Evolutionary conservation across 2,113 vertebrate genomes (phyloP).

Genomic region (Labrus mixtus): DNA sequence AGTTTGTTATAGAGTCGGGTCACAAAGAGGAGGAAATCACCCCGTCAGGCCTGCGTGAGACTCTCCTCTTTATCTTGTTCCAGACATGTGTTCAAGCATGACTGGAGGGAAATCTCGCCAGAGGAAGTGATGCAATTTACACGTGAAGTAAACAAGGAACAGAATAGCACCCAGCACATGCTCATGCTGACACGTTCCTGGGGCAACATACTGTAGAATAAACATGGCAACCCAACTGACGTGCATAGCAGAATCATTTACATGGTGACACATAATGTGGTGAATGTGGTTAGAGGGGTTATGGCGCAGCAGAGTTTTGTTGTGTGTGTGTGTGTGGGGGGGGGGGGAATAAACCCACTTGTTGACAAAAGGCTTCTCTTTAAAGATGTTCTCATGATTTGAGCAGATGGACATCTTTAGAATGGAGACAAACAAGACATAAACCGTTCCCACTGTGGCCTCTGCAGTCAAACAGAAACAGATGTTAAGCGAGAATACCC

Average conservation of each 20-base stretch:
- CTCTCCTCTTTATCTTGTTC: neutral
- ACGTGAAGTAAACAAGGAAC: constrained; percentile 27
- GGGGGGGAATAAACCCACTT: neutral
- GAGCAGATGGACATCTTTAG: constrained; percentile 38
- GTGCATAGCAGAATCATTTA: neutral
- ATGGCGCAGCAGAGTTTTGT: neutral
- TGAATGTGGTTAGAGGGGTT: neutral
- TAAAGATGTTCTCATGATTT: constrained; percentile 40
- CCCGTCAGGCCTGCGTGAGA: neutral
- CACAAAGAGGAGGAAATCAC: constrained; percentile 23
- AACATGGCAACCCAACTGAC: neutral
- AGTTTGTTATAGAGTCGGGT: constrained; percentile 9
- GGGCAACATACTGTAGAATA: neutral
- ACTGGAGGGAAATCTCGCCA: neutral
- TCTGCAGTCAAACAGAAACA: constrained; percentile 19
- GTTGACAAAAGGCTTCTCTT: constrained; percentile 13
- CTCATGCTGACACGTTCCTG: neutral
- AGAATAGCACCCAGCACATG: neutral
- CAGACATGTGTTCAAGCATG: neutral
- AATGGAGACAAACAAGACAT: constrained; percentile 34
- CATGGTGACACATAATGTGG: neutral
- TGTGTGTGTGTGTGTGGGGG: neutral
- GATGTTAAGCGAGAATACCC: constrained; percentile 28
- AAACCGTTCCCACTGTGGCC: constrained; percentile 49
- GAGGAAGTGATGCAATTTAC: constrained; percentile 32